Base-by-base conservation (phyloP, 2,113 vertebrate species). In the Patagioenas fasciata region DNA sequence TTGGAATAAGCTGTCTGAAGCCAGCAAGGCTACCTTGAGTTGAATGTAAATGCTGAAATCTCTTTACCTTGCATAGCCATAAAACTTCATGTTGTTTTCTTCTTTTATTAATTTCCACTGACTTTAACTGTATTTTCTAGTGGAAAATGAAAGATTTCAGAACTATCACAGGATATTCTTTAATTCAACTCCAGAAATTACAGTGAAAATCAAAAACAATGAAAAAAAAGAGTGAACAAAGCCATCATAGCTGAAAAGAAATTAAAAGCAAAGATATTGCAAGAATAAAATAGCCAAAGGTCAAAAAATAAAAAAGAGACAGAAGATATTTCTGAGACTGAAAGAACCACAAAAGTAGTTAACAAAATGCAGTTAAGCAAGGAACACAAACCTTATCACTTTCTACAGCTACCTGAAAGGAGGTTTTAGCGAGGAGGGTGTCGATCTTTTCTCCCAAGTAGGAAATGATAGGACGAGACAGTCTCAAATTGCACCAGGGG, bases 331-430 rank as follows among this genome's bases (percentile, higher is more conserved):
- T 87, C 88, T 9, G 8, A 83, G 44, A 81, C 51, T 75, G 57
- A 86, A 89, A 77, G 28, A 78, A 42, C 3, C 21, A 53, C 65
- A 93, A 82, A 85, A 78, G 5, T 44, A 87, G 80, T 88, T 80
- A 57, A 75, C 15, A 89, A 95, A 91, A 64, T 25, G 10, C 14
- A 88, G 11, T 48, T 88, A 84, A 88, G n/a, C 70, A 94, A 95
- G 40, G 74, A 58, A 34, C 16, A 85, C 88, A 89, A 13, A 21
- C 20, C 18, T 47, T 19, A 47, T 47, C 18, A 10, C 18, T 47
- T 18, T 47, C 44, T 47, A 47, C 44, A 47, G 17, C 44, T 47
- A 47, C 9, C 8, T 47, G 44, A 47, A 47, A 47, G 44, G 44
- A 47, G 44, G 44, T 19, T 47, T 17, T 47, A 47, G 44, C 19